These are phyloP conservation scores for Amiota mariae DNA, from an alignment of 2,888 invertebrate genomes.

Conservation along the genomic window DNA sequence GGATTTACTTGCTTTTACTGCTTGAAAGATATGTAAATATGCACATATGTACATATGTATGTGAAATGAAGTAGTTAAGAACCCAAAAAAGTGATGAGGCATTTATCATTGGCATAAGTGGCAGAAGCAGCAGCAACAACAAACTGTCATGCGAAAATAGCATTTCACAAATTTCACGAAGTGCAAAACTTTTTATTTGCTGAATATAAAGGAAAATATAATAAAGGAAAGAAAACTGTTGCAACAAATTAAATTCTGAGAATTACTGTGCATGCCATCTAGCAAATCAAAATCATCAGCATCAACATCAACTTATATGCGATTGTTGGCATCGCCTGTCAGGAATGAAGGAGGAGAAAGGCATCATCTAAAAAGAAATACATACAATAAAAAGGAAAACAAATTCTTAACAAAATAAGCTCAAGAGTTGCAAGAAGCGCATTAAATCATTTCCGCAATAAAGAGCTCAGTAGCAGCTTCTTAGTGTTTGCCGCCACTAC, in stretches of 20 bases:
- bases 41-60: too few species aligned
- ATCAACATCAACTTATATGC: conserved; percentile 36
- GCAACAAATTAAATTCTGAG: conserved; percentile 22
- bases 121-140: background rate
- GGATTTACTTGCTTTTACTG: background rate
- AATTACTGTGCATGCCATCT: conserved; percentile 35
- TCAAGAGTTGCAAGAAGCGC: conserved; percentile 63
- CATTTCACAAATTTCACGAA: background rate
- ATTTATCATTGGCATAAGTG: background rate
- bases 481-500: conserved; percentile 45
- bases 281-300: conserved; percentile 54
- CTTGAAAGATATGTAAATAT: too few species aligned
- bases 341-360: background rate
- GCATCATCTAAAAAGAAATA: conserved; percentile 30
- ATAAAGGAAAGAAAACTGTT: background rate
- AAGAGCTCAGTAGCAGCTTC: conserved; percentile 53
- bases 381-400: conserved; percentile 40
- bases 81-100: background rate
- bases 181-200: background rate
- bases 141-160: background rate
- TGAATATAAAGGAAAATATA: background rate
- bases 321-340: background rate
- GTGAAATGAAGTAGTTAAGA: background rate
- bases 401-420: conserved; percentile 62
- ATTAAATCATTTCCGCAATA: conserved; percentile 67